Evolutionary conservation across 2,797 vertebrate species (phyloP).

Genomic region (Brachymystax lenok): DNA sequence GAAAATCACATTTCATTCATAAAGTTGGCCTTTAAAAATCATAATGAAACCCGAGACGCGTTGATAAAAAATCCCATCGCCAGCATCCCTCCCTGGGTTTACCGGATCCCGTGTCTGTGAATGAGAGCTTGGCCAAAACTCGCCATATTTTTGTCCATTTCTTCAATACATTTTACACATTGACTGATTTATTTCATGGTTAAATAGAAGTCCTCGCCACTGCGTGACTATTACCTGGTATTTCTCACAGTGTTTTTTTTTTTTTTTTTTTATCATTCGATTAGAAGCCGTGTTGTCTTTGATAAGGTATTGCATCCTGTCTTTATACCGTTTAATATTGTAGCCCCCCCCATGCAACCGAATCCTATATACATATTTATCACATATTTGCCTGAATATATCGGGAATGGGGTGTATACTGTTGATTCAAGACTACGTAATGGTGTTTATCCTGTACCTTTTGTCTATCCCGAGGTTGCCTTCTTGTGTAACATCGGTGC

Average conservation of each 20-base stretch:
- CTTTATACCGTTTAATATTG: slow-evolving; percentile 19
- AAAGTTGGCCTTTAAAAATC: slow-evolving; percentile 88
- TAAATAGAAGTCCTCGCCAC: slow-evolving; percentile 38
- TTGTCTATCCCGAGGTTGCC: slow-evolving; percentile 30
- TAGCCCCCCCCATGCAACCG: slow-evolving; percentile 26
- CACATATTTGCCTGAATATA: slow-evolving; percentile 55
- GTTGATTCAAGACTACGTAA: slow-evolving; percentile 74
- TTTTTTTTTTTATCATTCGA: slow-evolving; percentile 53
- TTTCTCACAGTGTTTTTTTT: slow-evolving; percentile 52
- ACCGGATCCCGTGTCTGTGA: slow-evolving; percentile 59
- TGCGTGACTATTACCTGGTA: slow-evolving; percentile 62
- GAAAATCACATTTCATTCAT: slow-evolving; percentile 88
- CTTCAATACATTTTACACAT: slow-evolving; percentile 69
- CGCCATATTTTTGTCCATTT: slow-evolving; percentile 69
- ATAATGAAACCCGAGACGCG: slow-evolving; percentile 84
- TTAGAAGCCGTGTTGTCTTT: slow-evolving; percentile 34
- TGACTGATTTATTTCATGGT: slow-evolving; percentile 64
- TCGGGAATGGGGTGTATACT: slow-evolving; percentile 71
- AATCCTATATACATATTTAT: slow-evolving; percentile 49
- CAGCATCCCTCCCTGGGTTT: slow-evolving; percentile 60
- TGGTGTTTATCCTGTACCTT: slow-evolving; percentile 70
- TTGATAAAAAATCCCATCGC: slow-evolving; percentile 78
- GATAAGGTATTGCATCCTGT: slow-evolving; percentile 23
- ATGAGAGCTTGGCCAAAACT: slow-evolving; percentile 70
- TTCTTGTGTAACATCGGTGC: slow-evolving; percentile 57